Base-by-base conservation (phyloP, 2,888 invertebrate genomes). In the Euproctis similis region DNA sequence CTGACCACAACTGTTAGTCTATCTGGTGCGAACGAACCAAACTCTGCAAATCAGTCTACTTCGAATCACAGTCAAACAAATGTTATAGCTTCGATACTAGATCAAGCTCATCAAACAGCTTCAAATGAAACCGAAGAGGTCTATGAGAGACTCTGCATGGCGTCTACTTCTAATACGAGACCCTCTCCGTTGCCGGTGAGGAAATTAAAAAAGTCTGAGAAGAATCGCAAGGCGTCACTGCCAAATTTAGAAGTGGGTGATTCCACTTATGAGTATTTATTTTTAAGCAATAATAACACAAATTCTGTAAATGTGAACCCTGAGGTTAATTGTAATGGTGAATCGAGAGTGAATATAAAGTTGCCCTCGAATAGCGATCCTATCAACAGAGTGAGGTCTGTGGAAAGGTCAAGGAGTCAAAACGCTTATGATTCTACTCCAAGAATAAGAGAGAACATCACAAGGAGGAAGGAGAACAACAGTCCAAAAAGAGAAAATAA, bases 321-420 rank as follows among this genome's bases (percentile, higher is more conserved):
- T 7, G 50, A 50, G 3, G 39, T 50, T 1, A 50, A 50, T 24
- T 52, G 49, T 16, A 50, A 50, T 1, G 53, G 49, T 0, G 46
- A 52, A 2, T 20, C 24, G 19, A 39, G 38, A 12, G 30, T 39
- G 0, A 42, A 36, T 6, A 28, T 42, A 1, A 37, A 25, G 23
- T 18, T 26, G 0, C 25, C 18, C 12, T 21, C 42, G 5, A 32
- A 13, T 26, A 24, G n/a, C 32, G 42, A 45, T 0, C 25, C 49
- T 1, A 4, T 44, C 1, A 33, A 29, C 9, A 42, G 45, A 8
- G 2, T 49, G 1, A 37, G 30, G 8, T 39, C 52, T 38, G 57
- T 84, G 0, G 82, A 78, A 42, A 39, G 82, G 2, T 72, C 80
- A 2, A 55, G 62, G 1, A 82, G 82, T 54, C 78, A 80, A 34